phyloP scores from a whole-genome alignment of 2,888 invertebrate species.

The Scaptomyza parva region DNA sequence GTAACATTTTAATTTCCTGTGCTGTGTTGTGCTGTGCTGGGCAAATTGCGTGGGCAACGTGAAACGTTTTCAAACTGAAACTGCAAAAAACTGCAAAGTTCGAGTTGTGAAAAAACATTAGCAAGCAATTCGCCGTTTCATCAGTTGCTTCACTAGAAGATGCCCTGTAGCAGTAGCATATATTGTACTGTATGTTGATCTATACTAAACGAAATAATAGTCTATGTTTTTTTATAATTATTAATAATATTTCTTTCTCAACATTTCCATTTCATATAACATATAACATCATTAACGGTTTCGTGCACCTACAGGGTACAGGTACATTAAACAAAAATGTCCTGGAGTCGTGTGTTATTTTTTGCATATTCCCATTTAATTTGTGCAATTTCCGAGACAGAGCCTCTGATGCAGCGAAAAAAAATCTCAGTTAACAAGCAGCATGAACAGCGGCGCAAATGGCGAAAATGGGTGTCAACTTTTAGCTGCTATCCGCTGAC shows the following conservation, averaged over 20 bases:
- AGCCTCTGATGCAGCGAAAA: constrained; percentile 13
- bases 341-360: constrained; percentile 3
- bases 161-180: background rate
- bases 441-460: background rate
- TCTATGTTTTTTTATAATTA: too few relatives aligned
- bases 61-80: constrained; percentile 8
- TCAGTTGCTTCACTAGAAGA: background rate
- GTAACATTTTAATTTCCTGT: constrained; percentile 51
- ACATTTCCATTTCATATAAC: too few relatives aligned
- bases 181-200: background rate
- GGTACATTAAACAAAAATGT: background rate
- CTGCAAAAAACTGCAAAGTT: background rate
- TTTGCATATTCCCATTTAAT: constrained; percentile 48
- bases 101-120: background rate
- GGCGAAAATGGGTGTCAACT: constrained; percentile 1
- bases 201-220: background rate
- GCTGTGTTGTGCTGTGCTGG: constrained; percentile 20
- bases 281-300: too few relatives aligned
- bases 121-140: background rate
- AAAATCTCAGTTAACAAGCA: constrained; percentile 5
- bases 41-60: constrained; percentile 1
- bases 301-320: background rate
- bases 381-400: constrained; percentile 35
- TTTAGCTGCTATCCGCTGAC: constrained; percentile 31
- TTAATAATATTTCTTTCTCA: too few relatives aligned